These are phyloP conservation scores for Melinopterus prodromus DNA, from an alignment of 2,888 invertebrate species.

Conservation along the genomic window DNA sequence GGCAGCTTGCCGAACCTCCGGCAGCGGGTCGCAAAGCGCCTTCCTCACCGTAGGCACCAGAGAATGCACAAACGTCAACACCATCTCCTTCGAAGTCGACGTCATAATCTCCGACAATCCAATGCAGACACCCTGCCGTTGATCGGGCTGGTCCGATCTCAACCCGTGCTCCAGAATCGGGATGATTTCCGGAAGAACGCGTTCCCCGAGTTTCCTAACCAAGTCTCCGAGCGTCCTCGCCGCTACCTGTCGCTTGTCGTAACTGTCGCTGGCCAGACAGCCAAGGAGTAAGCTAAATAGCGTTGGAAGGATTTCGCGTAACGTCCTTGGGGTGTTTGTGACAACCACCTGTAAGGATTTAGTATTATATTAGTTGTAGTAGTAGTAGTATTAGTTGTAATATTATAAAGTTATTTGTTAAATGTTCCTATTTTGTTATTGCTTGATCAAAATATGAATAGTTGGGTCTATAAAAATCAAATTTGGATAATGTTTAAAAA, in stretches of 20 bases:
- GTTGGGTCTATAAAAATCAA: no score
- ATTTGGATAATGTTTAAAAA: no score
- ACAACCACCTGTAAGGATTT: constrained; percentile 76
- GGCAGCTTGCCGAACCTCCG: constrained; percentile 93
- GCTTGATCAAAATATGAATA: no score
- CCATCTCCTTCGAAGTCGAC: constrained; percentile 94
- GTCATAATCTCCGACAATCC: constrained; percentile 98
- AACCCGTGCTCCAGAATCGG: constrained; percentile 95
- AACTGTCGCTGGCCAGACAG: constrained; percentile 94
- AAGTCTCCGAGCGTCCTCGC: constrained; percentile 96
- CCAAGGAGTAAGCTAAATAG: constrained; percentile 91
- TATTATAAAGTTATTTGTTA: background rate
- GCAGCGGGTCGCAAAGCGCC: constrained; percentile 92
- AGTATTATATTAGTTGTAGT: background rate
- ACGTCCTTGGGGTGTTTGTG: constrained; percentile 95
- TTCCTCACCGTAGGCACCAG: constrained; percentile 93
- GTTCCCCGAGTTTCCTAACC: constrained; percentile 95
- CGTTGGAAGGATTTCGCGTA: constrained; percentile 95
- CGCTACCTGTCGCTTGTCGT: constrained; percentile 96
- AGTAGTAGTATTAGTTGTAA: background rate
- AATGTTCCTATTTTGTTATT: no score
- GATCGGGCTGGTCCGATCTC: constrained; percentile 90
- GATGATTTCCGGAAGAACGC: constrained; percentile 97
- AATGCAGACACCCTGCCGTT: constrained; percentile 98
- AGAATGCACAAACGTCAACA: constrained; percentile 87